Evolutionary conservation across 1,140 invertebrate species (phyloP).

Genomic region (Oscheius sp.): DNA sequence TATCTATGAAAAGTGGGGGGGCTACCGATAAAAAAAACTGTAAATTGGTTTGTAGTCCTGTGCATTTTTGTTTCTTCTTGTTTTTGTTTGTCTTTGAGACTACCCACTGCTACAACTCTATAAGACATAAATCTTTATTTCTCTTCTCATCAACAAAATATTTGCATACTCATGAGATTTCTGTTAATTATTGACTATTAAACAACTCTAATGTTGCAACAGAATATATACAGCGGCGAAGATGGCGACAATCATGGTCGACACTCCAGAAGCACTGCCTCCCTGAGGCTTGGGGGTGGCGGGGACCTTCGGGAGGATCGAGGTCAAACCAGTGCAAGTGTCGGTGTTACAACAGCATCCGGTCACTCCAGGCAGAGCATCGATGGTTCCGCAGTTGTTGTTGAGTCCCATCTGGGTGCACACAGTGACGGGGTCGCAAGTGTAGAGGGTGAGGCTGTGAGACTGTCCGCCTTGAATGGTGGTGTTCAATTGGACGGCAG

Average conservation of each 20-base stretch:
- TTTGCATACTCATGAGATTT: constrained; percentile 14
- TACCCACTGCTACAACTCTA: too few relatives aligned
- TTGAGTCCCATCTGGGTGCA: constrained; percentile 1
- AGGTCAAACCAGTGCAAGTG: constrained; percentile 13
- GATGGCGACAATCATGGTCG: neutral
- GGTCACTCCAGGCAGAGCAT: constrained; percentile 4
- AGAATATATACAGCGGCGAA: constrained; percentile 4
- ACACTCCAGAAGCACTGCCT: neutral
- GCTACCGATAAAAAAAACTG: too few relatives aligned
- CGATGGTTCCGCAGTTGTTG: constrained; percentile 25
- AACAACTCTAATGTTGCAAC: neutral
- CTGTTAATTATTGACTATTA: neutral
- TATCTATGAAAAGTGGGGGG: too few relatives aligned
- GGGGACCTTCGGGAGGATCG: neutral
- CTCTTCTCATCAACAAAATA: constrained; percentile 2
- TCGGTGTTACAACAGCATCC: constrained; percentile 37
- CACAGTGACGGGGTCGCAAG: constrained; percentile 31
- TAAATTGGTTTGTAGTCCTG: too few relatives aligned
- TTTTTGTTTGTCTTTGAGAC: too few relatives aligned
- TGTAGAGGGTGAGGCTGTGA: constrained; percentile 21
- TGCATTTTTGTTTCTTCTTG: too few relatives aligned
- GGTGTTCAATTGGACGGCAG: neutral
- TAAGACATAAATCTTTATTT: constrained; percentile 12
- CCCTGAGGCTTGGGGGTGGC: neutral
- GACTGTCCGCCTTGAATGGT: neutral